Conservation (phyloP, 2,113 vertebrate genomes). For the Malurus melanocephalus region DNA sequence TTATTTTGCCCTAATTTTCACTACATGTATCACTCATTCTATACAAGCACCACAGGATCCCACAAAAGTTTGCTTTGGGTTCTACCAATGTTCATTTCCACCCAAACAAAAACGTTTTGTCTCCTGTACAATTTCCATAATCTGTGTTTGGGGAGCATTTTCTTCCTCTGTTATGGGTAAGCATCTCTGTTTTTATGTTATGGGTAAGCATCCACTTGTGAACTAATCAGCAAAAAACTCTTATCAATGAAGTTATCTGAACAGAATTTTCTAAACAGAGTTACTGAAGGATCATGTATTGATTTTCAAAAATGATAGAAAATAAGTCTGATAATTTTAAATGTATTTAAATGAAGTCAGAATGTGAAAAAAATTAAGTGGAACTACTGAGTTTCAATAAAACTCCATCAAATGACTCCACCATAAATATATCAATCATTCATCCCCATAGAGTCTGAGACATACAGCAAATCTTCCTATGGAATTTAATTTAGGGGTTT, state of each 20-base stretch:
- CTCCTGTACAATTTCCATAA: background rate
- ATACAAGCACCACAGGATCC: background rate
- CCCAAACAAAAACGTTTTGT: background rate
- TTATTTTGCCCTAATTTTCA: background rate
- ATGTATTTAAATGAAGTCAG: background rate
- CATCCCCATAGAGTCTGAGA: background rate
- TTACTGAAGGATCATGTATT: background rate
- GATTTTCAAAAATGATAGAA: background rate
- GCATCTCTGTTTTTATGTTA: background rate
- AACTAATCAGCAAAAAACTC: background rate
- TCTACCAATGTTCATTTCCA: background rate
- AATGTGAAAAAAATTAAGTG: background rate
- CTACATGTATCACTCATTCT: background rate
- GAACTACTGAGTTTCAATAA: background rate
- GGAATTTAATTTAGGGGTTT: background rate
- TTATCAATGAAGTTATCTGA: background rate
- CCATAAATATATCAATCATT: background rate
- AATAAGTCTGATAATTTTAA: background rate
- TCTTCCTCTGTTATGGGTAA: background rate
- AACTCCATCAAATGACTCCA: background rate
- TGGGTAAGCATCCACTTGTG: background rate
- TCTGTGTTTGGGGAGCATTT: background rate
- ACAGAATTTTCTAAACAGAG: background rate
- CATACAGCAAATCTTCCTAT: background rate
- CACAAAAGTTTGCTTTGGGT: background rate